Percentiles rank a stretch among this genome's conserved stretches.
phyloP scores from a whole-genome alignment of 53 echinoderm and acorn worm species.

The Paelopatides confundens region DNA sequence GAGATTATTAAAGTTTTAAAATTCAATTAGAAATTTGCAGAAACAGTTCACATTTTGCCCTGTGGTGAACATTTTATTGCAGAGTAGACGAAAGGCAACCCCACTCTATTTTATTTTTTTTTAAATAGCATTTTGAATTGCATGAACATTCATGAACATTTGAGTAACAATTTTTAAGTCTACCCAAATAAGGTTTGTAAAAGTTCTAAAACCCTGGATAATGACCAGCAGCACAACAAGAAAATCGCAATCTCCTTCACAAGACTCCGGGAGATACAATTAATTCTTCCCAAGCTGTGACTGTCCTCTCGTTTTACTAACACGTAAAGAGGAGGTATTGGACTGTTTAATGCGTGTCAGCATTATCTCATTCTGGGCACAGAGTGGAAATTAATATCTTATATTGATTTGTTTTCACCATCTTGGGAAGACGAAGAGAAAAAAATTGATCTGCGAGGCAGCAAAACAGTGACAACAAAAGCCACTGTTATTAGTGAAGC shows the following conservation, averaged over 20 bases:
- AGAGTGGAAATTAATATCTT: conserved; percentile 24
- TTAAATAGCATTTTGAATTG: too few species aligned
- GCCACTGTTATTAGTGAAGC: neutral
- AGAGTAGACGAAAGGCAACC: neutral
- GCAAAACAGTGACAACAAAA: neutral
- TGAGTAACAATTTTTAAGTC: neutral
- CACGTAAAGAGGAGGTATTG: neutral
- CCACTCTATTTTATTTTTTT: neutral
- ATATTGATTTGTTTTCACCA: conserved; percentile 21
- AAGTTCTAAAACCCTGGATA: neutral
- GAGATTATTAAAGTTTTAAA: conserved; percentile 37
- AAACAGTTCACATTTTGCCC: conserved; percentile 5
- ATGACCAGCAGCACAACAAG: neutral
- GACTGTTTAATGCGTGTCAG: neutral
- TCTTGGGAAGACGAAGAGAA: neutral
- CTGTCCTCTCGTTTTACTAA: neutral
- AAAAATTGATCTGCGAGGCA: neutral
- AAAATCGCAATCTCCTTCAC: neutral
- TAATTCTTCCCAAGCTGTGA: too few species aligned
- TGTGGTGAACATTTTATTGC: neutral
- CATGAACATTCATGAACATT: neutral
- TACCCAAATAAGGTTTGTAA: neutral
- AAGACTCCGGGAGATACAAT: too few species aligned
- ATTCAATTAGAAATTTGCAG: conserved; percentile 25
- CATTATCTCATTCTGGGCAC: neutral